Evolutionary conservation across 1,140 invertebrate species (phyloP).

Genomic region (Nebria ingens): DNA sequence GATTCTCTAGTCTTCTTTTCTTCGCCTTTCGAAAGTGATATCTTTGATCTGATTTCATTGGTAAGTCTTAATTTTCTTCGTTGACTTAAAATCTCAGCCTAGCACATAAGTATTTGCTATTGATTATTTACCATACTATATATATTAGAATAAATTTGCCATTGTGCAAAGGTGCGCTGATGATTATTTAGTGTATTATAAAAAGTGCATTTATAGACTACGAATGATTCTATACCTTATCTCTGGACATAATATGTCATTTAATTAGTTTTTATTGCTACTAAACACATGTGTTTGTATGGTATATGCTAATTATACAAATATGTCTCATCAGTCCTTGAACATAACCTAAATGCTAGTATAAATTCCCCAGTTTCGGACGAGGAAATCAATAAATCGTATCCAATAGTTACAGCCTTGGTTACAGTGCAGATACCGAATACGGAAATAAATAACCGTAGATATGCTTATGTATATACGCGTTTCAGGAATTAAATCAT

Average conservation of each 20-base stretch:
- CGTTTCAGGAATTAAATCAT: no score
- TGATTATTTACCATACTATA: no score
- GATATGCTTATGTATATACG: no score
- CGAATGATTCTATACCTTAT: neutral
- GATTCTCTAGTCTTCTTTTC: neutral
- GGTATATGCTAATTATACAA: no score
- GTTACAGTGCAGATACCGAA: no score
- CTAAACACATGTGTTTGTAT: neutral
- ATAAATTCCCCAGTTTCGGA: no score
- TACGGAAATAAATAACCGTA: no score
- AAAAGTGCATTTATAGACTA: neutral
- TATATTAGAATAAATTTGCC: no score
- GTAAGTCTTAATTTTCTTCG: neutral
- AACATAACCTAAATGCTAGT: no score
- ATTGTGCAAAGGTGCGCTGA: neutral
- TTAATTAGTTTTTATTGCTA: neutral
- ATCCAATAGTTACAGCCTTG: no score
- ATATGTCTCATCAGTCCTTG: no score
- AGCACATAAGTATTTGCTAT: neutral
- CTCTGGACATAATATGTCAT: conserved; percentile 2
- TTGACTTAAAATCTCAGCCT: neutral
- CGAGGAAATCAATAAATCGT: no score
- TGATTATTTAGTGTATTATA: neutral
- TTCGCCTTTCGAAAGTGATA: neutral
- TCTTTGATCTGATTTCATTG: neutral